phyloP scores from a whole-genome alignment of 2,888 invertebrate species.

The Drosophila helvetica region DNA sequence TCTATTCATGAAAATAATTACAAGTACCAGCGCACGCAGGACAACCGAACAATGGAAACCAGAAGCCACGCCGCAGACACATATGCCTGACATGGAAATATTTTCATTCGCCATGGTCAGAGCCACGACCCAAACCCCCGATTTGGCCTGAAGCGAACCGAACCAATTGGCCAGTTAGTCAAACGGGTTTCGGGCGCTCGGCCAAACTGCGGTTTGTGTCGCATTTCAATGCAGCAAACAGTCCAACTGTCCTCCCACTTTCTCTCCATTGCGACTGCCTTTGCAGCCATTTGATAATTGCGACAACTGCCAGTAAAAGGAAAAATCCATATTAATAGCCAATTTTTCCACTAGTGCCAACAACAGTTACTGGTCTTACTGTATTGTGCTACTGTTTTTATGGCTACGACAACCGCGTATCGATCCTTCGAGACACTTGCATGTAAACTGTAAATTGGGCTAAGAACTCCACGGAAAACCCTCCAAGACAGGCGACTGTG shows the following conservation, averaged over 20 bases:
- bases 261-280: slow-evolving; percentile 33
- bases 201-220: slow-evolving; percentile 65
- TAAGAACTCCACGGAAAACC: slow-evolving; percentile 39
- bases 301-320: slow-evolving; percentile 34
- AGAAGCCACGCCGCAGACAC: slow-evolving; percentile 32
- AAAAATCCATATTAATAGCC: slow-evolving; percentile 55
- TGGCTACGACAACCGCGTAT: slow-evolving; percentile 67
- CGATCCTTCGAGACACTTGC: slow-evolving; percentile 62
- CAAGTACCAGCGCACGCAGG: slow-evolving; percentile 21
- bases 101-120: slow-evolving; percentile 34
- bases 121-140: slow-evolving; percentile 11
- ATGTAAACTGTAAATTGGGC: slow-evolving; percentile 66
- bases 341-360: slow-evolving; percentile 28
- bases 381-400: slow-evolving; percentile 52
- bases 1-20: slow-evolving; percentile 17
- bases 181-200: slow-evolving; percentile 52
- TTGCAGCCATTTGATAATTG: slow-evolving; percentile 68
- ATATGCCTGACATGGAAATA: slow-evolving; percentile 36
- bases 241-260: slow-evolving; percentile 58
- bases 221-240: slow-evolving; percentile 69
- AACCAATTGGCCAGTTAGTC: slow-evolving; percentile 61
- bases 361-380: slow-evolving; percentile 2
- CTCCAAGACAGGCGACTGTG: slow-evolving; percentile 33
- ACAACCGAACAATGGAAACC: slow-evolving; percentile 26
- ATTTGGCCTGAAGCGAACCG: slow-evolving; percentile 4